Evolutionary conservation across 2,113 vertebrate genomes (phyloP).

Genomic region (Larimichthys crocea): DNA sequence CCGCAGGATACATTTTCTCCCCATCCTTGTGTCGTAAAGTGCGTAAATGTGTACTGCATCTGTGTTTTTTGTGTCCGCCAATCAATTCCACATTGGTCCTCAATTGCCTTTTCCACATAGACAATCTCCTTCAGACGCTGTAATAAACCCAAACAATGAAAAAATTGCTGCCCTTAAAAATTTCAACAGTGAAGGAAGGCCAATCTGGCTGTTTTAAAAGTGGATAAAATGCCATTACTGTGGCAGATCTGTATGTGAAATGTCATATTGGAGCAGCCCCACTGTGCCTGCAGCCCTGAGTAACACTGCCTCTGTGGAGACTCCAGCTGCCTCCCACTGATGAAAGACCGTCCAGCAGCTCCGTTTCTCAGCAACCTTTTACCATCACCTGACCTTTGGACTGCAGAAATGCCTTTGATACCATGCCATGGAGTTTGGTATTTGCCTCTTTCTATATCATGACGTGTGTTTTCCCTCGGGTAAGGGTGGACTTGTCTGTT

Average conservation of each 20-base stretch:
- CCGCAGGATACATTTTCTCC: constrained; percentile 14
- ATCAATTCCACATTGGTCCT: constrained; percentile 58
- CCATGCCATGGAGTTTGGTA: constrained; percentile 78
- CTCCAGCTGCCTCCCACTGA: constrained; percentile 82
- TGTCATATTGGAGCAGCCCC: constrained; percentile 85
- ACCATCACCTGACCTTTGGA: constrained; percentile 85
- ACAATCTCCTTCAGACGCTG: constrained; percentile 59
- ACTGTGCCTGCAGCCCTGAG: constrained; percentile 78
- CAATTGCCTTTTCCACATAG: constrained; percentile 50
- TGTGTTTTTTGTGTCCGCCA: constrained; percentile 49
- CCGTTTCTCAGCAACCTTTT: constrained; percentile 82
- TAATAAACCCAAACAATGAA: constrained; percentile 71
- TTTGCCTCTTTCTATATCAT: constrained; percentile 74
- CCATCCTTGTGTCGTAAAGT: constrained; percentile 21
- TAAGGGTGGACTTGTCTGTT: constrained; percentile 63
- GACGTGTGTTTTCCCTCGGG: constrained; percentile 56
- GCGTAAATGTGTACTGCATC: constrained; percentile 20
- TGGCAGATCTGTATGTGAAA: constrained; percentile 88
- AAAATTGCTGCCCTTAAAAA: constrained; percentile 73
- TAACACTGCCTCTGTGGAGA: constrained; percentile 77
- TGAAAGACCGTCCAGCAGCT: constrained; percentile 80
- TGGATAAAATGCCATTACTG: constrained; percentile 87
- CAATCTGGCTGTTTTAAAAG: constrained; percentile 84
- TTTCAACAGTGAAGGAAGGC: constrained; percentile 77
- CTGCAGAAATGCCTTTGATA: constrained; percentile 82